A percentile compares a stretch with the other conserved stretches of the same genome.
Conservation (phyloP, 2,113 vertebrate genomes). For the Chlorodrepanis virens region DNA sequence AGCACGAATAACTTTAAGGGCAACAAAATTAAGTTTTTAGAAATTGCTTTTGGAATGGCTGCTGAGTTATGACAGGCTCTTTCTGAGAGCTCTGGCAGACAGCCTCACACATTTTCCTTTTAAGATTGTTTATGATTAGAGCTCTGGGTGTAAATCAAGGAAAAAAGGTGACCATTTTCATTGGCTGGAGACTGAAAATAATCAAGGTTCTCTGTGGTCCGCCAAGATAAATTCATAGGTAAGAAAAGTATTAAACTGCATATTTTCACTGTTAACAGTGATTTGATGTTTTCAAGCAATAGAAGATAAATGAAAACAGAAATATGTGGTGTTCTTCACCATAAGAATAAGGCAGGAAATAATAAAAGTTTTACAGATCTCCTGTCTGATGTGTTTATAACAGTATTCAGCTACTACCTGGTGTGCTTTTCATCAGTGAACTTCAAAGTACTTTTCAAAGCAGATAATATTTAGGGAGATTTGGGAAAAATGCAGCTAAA, state of each 20-base stretch:
- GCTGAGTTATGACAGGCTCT: slow-evolving; percentile 10
- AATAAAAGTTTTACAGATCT: background rate
- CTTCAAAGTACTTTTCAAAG: slow-evolving; percentile 11
- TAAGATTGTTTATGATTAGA: slow-evolving; percentile 39
- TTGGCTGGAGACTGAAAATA: background rate
- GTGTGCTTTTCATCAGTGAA: background rate
- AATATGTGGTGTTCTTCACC: background rate
- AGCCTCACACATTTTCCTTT: background rate
- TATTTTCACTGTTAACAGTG: background rate
- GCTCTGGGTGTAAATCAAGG: slow-evolving; percentile 12
- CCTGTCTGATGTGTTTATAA: background rate
- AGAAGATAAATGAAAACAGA: background rate
- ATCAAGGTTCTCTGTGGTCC: slow-evolving; percentile 1
- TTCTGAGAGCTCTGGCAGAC: slow-evolving; percentile 6
- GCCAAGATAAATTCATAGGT: background rate
- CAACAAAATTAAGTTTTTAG: slow-evolving; percentile 17
- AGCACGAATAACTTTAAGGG: background rate
- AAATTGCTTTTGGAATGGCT: slow-evolving; percentile 15
- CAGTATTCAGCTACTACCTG: background rate
- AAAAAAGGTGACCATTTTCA: background rate
- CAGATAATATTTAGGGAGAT: background rate
- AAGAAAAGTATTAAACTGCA: background rate
- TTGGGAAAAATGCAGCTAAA: background rate
- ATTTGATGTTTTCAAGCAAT: background rate
- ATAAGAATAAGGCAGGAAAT: background rate